Evolutionary conservation across 2,113 vertebrate genomes (phyloP), one percentile per base, ranked within the genome.

Genomic region (Rallus limicola): DNA sequence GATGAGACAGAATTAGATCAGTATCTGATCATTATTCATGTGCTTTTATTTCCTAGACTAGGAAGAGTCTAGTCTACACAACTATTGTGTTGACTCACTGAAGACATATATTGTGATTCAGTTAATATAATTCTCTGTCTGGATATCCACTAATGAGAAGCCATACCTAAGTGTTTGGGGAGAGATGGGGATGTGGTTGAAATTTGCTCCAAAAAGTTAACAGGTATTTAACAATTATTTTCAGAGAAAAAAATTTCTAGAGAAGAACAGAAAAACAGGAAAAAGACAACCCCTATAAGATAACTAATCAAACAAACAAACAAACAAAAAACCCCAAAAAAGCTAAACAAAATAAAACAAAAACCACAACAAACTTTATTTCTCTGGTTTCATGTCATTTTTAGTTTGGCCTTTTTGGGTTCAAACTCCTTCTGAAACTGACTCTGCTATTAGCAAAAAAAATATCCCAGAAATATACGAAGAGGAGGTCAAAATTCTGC

Each of bases 101-200:
- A 70, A 52, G 21, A 33, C 15, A 31, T 6, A 11, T 16, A 44
- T 63, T 68, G 19, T 50, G 9, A 55, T 4, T 65, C 20, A 33
- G 2, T 50, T 20, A 67, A 23, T 13, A 75, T 13, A 86, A 60
- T 44, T 29, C 3, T 74, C 72, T 13, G 8, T 1, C 7, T 74
- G 81, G 74, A 5, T 62, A 13, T 63, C 17, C 26, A 38, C 13
- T 62, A 70, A 34, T 17, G 6, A 65, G 19, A 91, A 65, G 2
- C 2, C 5, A 24, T 42, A 77, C 16, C 9, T 76, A 76, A 46
- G 1, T 11, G 6, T 10, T 12, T 4, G 3, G 4, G 23, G 8
- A 9, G 5, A 58, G 16, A 25, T 34, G 24, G 9, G 16, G 7
- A 28, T 44, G 19, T 21, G 7, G 26, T 23, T 40, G n/a, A 83